Evolutionary conservation across 2,888 invertebrate species (phyloP).

Genomic region (Panopea generosa): DNA sequence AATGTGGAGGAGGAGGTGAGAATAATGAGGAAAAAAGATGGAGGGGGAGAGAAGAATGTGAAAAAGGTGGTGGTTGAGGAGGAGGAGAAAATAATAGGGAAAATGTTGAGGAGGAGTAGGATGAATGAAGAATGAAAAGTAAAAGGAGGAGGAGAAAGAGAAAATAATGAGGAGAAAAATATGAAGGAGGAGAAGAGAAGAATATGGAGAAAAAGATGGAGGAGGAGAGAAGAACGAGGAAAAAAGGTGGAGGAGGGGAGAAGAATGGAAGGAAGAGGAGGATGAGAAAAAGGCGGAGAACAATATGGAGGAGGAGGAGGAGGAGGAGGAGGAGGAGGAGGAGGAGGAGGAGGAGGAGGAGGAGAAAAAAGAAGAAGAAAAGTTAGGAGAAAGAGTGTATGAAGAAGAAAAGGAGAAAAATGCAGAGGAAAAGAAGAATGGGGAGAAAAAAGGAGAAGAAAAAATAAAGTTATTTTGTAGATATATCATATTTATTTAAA

Average conservation of each 20-base stretch:
- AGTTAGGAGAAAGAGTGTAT: background rate
- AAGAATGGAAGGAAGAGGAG: background rate
- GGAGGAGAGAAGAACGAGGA: background rate
- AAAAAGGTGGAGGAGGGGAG: background rate
- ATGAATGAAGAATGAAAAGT: background rate
- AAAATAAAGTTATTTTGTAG: too few species aligned
- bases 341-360: background rate
- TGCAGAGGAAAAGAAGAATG: too few species aligned
- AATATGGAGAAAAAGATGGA: background rate
- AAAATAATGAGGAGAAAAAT: background rate
- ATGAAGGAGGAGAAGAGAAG: background rate
- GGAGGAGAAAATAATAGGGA: background rate
- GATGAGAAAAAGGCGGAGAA: background rate
- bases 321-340: background rate
- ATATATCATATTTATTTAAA: too few species aligned
- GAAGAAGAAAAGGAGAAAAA: background rate
- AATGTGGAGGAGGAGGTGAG: background rate
- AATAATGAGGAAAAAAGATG: background rate
- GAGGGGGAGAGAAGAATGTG: background rate
- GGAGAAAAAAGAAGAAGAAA: background rate
- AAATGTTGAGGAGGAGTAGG: background rate
- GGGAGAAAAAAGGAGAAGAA: background rate
- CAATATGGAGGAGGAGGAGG: background rate
- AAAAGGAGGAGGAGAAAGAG: background rate
- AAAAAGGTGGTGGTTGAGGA: background rate